phyloP scores from a whole-genome alignment of 2,888 invertebrate species.

The Mythimna ferrago region DNA sequence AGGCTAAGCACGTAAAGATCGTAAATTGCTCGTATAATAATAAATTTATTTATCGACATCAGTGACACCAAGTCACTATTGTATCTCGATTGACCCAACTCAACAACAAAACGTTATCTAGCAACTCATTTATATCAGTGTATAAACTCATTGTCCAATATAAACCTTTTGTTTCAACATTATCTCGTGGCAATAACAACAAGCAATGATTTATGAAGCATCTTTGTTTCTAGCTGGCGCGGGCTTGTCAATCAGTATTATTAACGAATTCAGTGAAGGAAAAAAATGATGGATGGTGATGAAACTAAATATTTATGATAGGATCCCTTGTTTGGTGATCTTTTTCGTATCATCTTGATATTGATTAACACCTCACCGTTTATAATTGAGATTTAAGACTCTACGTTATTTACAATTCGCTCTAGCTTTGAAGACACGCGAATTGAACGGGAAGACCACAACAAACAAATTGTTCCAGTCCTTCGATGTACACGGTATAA shows the following conservation, averaged over 20 bases:
- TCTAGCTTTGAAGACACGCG: too few relatives aligned
- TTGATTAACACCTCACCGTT: too few relatives aligned
- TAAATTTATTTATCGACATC: neutral
- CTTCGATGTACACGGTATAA: too few relatives aligned
- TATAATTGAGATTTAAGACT: too few relatives aligned
- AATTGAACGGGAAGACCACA: too few relatives aligned
- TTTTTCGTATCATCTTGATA: constrained; percentile 4
- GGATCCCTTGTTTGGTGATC: neutral
- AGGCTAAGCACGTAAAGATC: neutral
- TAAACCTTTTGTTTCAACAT: constrained; percentile 15
- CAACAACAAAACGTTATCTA: neutral
- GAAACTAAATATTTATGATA: constrained; percentile 29
- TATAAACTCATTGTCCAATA: neutral
- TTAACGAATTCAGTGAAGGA: constrained; percentile 48
- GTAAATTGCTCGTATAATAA: neutral
- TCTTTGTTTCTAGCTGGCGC: constrained; percentile 50
- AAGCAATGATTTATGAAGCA: constrained; percentile 53
- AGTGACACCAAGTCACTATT: neutral
- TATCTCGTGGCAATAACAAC: constrained; percentile 24
- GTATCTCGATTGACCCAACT: too few relatives aligned
- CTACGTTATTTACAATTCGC: too few relatives aligned
- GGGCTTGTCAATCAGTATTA: constrained; percentile 57
- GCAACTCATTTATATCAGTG: neutral
- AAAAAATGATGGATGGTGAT: constrained; percentile 38
- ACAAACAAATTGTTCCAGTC: too few relatives aligned